phyloP scores from a whole-genome alignment of 2,797 vertebrate genomes.

The Takifugu rubripes region DNA sequence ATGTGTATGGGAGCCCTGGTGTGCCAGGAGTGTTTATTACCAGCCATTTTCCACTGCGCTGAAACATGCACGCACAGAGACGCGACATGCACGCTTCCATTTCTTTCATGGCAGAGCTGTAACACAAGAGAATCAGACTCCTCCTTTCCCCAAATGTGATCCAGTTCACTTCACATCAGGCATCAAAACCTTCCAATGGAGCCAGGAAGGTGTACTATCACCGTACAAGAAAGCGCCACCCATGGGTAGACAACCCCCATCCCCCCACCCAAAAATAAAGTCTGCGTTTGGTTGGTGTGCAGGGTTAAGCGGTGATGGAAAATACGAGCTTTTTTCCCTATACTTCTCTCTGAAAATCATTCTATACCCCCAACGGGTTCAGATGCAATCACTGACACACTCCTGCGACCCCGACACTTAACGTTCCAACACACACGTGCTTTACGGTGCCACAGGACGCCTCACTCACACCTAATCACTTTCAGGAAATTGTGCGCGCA shows the following conservation, averaged over 20 bases:
- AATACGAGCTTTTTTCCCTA: conserved; percentile 44
- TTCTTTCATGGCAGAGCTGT: conserved; percentile 67
- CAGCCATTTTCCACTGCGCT: conserved; percentile 57
- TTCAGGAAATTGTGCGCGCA: conserved; percentile 46
- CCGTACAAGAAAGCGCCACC: conserved; percentile 29
- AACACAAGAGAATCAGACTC: conserved; percentile 56
- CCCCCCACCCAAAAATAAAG: not conserved
- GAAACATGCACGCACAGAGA: conserved; percentile 13
- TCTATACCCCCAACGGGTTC: conserved; percentile 49
- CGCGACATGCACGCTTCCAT: conserved; percentile 43
- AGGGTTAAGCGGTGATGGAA: conserved; percentile 62
- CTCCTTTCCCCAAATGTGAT: conserved; percentile 65
- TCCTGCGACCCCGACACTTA: conserved; percentile 55
- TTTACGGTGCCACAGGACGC: conserved; percentile 51
- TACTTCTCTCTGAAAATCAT: conserved; percentile 53
- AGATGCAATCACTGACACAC: conserved; percentile 65
- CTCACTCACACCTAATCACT: conserved; percentile 53
- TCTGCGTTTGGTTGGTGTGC: conserved; percentile 29
- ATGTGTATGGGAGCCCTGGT: conserved; percentile 52
- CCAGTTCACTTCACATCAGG: conserved; percentile 69
- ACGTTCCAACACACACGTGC: conserved; percentile 31
- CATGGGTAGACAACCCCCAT: conserved; percentile 37
- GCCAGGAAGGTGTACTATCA: conserved; percentile 36
- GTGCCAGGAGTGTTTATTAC: conserved; percentile 70
- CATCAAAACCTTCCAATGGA: conserved; percentile 65